Base-by-base conservation (phyloP, 2,888 invertebrate genomes). In the Amphipoea lucens region DNA sequence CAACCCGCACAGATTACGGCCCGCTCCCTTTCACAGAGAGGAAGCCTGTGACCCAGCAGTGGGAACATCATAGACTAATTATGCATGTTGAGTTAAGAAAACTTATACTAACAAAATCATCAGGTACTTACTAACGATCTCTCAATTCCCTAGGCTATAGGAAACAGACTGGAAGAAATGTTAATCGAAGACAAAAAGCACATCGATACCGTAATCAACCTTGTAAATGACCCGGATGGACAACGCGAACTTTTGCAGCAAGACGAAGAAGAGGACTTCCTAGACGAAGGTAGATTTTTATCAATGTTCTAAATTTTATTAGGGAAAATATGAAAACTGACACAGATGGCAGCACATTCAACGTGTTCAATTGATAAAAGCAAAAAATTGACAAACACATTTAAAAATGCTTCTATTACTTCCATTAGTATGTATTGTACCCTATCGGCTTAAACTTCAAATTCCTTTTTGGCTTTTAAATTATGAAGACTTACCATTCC, bases 241-340 rank as follows among this genome's bases (percentile, higher is more conserved):
- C 99, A 99, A 90, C 97, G 98, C 74, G 98, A 98, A 84, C 95
- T 99, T 20, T 94, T 98, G 68, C 97, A 98, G 72, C 98, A 98
- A 95, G 99, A 99, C 87, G 99, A 99, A 92, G 99, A 99, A 91
- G 99, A 99, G 96, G 99, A 99, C 94, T 99, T 99, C 93, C 97
- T 99, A 40, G 99, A 99, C 95, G 99, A 99, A 97, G 98, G 98
- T 98, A 93, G 65, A 17, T 48, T 66, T 48, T 20, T 45, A 20
- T 23, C 9, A 74, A 48, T 48, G 40, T 79, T 62, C 20, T 17
- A n/a, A 48, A 48, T 66, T 7, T 11, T 20, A 54, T 60, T n/a
- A 40, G 11, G 1, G 12, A 23, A 42, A 42, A 4, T 29, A 40
- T 54, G 1, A 63, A 40, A 40, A n/a, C 9, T 20, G 1, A 4